Evolutionary conservation across 1,140 invertebrate species (phyloP).

Genomic region (Heterodera schachtii): DNA sequence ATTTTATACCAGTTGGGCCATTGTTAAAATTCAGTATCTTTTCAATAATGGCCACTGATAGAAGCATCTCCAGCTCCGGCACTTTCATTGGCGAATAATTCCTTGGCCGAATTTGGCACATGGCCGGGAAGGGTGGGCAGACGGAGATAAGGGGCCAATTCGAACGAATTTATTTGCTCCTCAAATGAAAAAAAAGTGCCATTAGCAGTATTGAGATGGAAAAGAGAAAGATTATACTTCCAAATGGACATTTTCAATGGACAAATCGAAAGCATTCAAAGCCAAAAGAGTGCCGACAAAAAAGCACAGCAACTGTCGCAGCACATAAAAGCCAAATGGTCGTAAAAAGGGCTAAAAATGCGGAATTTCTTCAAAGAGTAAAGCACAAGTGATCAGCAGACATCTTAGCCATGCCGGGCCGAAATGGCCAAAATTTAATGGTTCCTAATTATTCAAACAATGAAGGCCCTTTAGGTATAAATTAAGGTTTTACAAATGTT

Average conservation of each 20-base stretch:
- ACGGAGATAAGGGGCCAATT: slow-evolving; percentile 51
- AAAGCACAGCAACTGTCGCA: slow-evolving; percentile 87
- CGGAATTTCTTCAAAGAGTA: not conserved
- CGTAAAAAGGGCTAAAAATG: slow-evolving; percentile 73
- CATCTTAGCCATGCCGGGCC: not conserved
- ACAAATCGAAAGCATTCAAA: slow-evolving; percentile 95
- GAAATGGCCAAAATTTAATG: too few relatives aligned
- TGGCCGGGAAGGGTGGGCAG: slow-evolving; percentile 47
- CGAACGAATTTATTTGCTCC: slow-evolving; percentile 50
- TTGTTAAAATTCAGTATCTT: too few relatives aligned
- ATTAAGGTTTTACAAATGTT: too few relatives aligned
- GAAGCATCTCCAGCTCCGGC: slow-evolving; percentile 21
- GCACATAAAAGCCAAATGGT: slow-evolving; percentile 82
- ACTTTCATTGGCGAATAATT: not conserved
- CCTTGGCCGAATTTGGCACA: slow-evolving; percentile 56
- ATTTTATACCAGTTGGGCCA: too few relatives aligned
- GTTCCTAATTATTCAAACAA: too few relatives aligned
- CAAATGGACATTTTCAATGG: slow-evolving; percentile 95
- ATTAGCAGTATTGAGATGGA: too few relatives aligned
- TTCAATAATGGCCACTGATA: slow-evolving; percentile 75
- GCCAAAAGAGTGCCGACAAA: slow-evolving; percentile 90
- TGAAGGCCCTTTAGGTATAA: too few relatives aligned
- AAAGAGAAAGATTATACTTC: slow-evolving; percentile 72
- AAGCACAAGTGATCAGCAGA: not conserved
- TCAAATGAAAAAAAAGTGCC: slow-evolving; percentile 16